A percentile compares a stretch with the other conserved stretches of the same genome.
These are phyloP conservation scores for Notothenia coriiceps DNA, from an alignment of 2,113 vertebrate species.

Conservation along the genomic window DNA sequence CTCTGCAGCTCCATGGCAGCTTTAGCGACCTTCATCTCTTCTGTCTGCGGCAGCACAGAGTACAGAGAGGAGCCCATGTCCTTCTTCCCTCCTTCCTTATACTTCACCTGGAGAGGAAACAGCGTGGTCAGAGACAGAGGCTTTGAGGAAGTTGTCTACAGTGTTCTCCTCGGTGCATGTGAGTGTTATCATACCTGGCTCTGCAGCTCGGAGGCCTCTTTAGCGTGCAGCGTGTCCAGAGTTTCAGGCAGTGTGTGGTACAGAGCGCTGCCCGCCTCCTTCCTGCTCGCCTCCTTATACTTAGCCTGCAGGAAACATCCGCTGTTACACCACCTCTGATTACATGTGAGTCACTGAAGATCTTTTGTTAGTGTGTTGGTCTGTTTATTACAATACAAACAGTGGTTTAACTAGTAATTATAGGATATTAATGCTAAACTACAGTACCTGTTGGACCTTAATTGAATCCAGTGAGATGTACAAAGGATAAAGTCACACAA, in stretches of 20 bases:
- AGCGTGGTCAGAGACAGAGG: neutral
- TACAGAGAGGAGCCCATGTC: constrained; percentile 64
- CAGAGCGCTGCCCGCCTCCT: constrained; percentile 48
- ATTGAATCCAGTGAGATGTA: no score
- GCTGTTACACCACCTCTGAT: constrained; percentile 6
- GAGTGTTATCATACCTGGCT: constrained; percentile 59
- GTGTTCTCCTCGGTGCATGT: neutral
- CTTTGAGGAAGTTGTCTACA: no score
- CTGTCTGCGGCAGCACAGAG: constrained; percentile 62
- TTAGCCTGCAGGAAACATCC: constrained; percentile 68
- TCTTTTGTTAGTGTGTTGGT: no score
- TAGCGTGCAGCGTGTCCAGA: constrained; percentile 62
- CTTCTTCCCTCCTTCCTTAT: constrained; percentile 59
- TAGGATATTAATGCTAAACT: no score
- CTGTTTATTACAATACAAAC: no score
- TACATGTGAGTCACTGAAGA: no score
- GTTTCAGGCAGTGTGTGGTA: constrained; percentile 65
- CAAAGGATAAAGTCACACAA: neutral
- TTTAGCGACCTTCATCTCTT: constrained; percentile 60
- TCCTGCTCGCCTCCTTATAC: constrained; percentile 87
- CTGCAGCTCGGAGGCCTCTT: constrained; percentile 57
- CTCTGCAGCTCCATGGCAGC: constrained; percentile 74
- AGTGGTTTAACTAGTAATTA: no score
- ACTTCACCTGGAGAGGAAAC: constrained; percentile 63
- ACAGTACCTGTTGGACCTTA: no score